phyloP scores from a whole-genome alignment of 2,888 invertebrate species.

The Phalera bucephala region DNA sequence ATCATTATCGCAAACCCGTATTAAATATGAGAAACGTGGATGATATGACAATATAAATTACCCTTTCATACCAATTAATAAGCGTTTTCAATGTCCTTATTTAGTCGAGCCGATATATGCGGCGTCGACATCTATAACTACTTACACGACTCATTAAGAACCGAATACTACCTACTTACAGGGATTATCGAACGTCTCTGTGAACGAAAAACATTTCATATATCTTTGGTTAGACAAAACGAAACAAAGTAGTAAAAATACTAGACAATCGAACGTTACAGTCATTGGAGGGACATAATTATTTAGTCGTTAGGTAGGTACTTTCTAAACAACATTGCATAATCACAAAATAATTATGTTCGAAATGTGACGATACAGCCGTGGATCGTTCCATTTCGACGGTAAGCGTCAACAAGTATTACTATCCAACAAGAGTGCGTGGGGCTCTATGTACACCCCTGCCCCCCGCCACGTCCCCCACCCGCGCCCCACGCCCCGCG shows the following conservation, averaged over 20 bases:
- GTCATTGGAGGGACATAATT: conserved; percentile 80
- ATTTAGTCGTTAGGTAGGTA: conserved; percentile 77
- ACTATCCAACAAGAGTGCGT: conserved; percentile 60
- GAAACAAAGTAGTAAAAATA: conserved; percentile 71
- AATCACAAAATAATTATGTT: conserved; percentile 75
- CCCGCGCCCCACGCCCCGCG: conserved; percentile 16
- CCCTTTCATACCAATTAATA: conserved; percentile 84
- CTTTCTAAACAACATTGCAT: conserved; percentile 79
- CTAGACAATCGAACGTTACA: conserved; percentile 76
- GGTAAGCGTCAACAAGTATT: conserved; percentile 79
- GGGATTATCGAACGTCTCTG: conserved; percentile 67
- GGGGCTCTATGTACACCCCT: conserved; percentile 11
- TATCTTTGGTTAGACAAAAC: conserved; percentile 81
- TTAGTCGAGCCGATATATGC: conserved; percentile 71
- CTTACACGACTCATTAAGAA: conserved; percentile 76
- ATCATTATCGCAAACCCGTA: conserved; percentile 83
- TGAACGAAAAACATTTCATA: conserved; percentile 66
- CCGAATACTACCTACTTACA: conserved; percentile 78
- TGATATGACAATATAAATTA: conserved; percentile 84
- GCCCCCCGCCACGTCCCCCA: conserved; percentile 18
- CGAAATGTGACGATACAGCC: conserved; percentile 72
- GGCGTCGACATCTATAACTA: conserved; percentile 74
- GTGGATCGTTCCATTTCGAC: conserved; percentile 71
- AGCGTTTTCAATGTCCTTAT: conserved; percentile 83
- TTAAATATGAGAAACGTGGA: conserved; percentile 83